phyloP scores from a whole-genome alignment of 2,888 invertebrate species.

The Trilocha varians region DNA sequence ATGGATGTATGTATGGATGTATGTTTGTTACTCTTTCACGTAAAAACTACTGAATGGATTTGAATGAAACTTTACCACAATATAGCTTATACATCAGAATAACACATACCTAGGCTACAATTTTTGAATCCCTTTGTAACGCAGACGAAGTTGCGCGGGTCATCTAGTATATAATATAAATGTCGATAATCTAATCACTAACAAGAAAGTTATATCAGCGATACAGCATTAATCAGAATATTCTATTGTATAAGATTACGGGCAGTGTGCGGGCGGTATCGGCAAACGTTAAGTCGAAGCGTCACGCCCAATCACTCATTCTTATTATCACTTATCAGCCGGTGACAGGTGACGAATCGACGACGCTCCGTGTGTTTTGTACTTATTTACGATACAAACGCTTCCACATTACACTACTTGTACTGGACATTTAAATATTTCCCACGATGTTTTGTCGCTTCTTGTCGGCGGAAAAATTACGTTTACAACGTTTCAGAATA shows the following conservation, averaged over 20 bases:
- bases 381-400: background rate
- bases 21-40: too few species aligned
- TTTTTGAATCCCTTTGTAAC: too few species aligned
- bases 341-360: background rate
- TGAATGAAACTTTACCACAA: too few species aligned
- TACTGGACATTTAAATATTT: background rate
- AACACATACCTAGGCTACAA: too few species aligned
- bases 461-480: too few species aligned
- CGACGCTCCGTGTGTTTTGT: background rate
- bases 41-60: too few species aligned
- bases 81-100: too few species aligned
- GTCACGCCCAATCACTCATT: background rate
- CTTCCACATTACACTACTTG: background rate
- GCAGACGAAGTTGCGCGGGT: too few species aligned
- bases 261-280: background rate
- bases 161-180: background rate
- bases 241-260: background rate
- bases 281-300: background rate
- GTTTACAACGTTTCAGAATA: too few species aligned
- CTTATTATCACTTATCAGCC: background rate
- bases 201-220: background rate
- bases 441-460: too few species aligned
- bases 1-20: too few species aligned
- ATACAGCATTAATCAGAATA: background rate
- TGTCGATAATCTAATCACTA: background rate